Base-by-base conservation (phyloP, 2,888 invertebrate genomes). In the Sepiola atlantica region DNA sequence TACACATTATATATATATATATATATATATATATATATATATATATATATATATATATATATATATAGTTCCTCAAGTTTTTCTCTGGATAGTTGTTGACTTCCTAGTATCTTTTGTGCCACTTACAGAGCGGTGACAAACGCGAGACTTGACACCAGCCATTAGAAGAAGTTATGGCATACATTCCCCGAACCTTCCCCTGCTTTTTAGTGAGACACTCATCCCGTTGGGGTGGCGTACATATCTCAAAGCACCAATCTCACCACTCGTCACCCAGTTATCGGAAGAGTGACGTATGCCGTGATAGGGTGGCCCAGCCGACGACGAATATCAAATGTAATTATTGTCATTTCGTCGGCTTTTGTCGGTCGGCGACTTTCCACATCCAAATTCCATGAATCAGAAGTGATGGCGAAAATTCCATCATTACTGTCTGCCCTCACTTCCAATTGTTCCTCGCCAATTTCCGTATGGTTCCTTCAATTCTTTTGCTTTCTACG, bases 261-360 rank as follows among this genome's bases (percentile, higher is more conserved):
- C 77, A 77, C 32, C 77, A 77, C n/a, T 77, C 77, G 18, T 77
- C n/a, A 77, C 3, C n/a, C 77, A 18, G 45, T 45, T 45, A 32
- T 77, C 77, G 14, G n/a, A 45, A 77, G 77, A 77, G n/a, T 77
- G 77, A 77, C n/a, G 32, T 77, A n/a, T 32, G 16, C 32, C 32
- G n/a, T 32, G 77, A 16, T 32, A n/a, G n/a, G 77, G 77, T 77
- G 77, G 77, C 77, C 77, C 45, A 45, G 45, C 8, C n/a, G 77
- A n/a, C 77, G n/a, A 77, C 77, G 77, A 77, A n/a, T 77, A 77
- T 77, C 77, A 77, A 77, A 77, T 77, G 77, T 32, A 77, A 77
- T 77, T 77, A 77, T 77, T 77, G 77, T 77, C 77, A 77, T 77
- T 77, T n/a, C 16, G 12, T n/a, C 32, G n/a, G 32, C 32, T 77